These are phyloP conservation scores for Lysandra coridon DNA, from an alignment of 2,888 invertebrate species.

Conservation along the genomic window DNA sequence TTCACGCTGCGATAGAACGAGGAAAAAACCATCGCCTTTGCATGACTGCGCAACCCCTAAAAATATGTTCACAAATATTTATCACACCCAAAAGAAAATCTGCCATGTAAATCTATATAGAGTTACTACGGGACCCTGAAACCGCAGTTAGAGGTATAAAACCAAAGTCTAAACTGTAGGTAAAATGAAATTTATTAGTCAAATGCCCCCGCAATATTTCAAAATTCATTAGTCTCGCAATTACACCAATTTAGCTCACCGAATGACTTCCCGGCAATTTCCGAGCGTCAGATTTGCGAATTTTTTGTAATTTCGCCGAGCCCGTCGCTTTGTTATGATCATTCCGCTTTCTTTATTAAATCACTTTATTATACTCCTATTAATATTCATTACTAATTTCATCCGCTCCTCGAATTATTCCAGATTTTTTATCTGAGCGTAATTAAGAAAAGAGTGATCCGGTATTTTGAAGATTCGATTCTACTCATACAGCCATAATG, in stretches of 20 bases:
- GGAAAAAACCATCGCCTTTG: too few relatives aligned
- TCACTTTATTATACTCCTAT: constrained; percentile 19
- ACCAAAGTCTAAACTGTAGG: neutral
- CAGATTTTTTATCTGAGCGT: neutral
- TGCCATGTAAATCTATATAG: too few relatives aligned
- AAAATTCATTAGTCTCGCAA: constrained; percentile 29
- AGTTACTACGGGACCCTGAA: neutral
- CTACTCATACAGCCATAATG: neutral
- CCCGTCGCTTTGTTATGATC: constrained; percentile 15
- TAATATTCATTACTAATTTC: constrained; percentile 13
- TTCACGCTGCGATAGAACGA: neutral
- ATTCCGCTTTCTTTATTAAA: constrained; percentile 29
- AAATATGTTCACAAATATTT: too few relatives aligned
- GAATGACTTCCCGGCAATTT: constrained; percentile 27
- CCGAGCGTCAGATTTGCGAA: constrained; percentile 25
- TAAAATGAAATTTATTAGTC: constrained; percentile 11
- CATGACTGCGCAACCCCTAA: too few relatives aligned
- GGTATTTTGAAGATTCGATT: neutral
- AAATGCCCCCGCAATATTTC: constrained; percentile 13
- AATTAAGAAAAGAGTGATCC: neutral
- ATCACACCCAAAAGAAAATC: too few relatives aligned
- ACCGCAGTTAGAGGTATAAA: neutral
- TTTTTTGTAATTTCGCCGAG: constrained; percentile 25
- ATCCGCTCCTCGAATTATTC: neutral
- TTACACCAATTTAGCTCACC: constrained; percentile 16